Percentiles rank a stretch among this genome's conserved stretches.
phyloP scores from a whole-genome alignment of 2,797 vertebrate species.

The Smutsia gigantea region DNA sequence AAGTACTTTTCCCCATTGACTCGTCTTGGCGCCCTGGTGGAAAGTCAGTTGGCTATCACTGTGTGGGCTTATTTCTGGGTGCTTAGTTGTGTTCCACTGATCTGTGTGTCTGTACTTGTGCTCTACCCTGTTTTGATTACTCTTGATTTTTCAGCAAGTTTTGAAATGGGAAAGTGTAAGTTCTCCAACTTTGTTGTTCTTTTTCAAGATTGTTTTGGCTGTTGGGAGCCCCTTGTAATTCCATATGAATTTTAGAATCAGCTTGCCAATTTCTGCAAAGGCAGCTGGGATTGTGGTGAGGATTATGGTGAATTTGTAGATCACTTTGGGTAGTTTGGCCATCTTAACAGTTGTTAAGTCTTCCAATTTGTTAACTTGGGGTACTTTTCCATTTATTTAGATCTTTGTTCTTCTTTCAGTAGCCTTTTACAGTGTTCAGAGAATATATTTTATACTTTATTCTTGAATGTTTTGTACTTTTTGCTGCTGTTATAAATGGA shows the following conservation, averaged over 20 bases:
- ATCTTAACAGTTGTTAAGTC: neutral
- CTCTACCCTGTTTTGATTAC: neutral
- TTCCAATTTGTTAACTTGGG: neutral
- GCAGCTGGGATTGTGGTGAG: neutral
- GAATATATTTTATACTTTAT: neutral
- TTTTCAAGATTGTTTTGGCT: neutral
- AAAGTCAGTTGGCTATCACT: neutral
- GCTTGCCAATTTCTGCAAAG: neutral
- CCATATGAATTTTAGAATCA: neutral
- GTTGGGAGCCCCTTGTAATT: neutral
- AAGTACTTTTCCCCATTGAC: neutral
- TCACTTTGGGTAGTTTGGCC: neutral
- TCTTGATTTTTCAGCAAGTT: neutral
- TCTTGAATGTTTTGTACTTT: neutral
- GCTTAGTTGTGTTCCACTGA: neutral
- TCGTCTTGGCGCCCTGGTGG: neutral
- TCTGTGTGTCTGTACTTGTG: neutral
- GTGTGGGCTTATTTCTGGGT: neutral
- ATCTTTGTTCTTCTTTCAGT: neutral
- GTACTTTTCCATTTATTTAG: slow-evolving; percentile 12
- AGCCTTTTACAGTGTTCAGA: neutral
- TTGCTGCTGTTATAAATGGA: neutral
- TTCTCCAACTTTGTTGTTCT: neutral
- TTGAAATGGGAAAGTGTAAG: neutral
- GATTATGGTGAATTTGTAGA: neutral